These are phyloP conservation scores for Poeciliopsis gracilis DNA, from an alignment of 2,797 vertebrate species.

Conservation along the genomic window DNA sequence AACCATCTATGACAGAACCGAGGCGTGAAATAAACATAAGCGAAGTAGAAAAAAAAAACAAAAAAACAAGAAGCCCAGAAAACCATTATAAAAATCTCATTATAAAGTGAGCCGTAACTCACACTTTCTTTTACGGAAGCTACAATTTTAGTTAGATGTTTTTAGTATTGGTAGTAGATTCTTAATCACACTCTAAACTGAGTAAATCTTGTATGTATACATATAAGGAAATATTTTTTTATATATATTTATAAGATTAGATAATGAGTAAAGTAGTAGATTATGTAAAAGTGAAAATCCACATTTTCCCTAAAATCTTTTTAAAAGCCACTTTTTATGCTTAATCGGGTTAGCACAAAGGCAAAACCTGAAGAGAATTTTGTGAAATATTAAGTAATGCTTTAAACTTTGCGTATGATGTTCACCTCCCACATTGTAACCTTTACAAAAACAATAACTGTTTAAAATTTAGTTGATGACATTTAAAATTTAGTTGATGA, in stretches of 20 bases:
- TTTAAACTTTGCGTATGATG: not conserved
- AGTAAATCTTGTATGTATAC: too few relatives aligned
- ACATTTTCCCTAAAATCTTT: too few relatives aligned
- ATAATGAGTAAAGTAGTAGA: too few relatives aligned
- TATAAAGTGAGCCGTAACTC: not conserved
- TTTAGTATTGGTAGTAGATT: not conserved
- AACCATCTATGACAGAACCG: not conserved
- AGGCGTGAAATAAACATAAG: not conserved
- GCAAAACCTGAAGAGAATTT: not conserved
- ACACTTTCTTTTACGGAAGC: not conserved
- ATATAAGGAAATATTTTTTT: too few relatives aligned
- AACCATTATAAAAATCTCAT: not conserved
- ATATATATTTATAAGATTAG: too few relatives aligned
- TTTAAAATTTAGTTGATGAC: not conserved
- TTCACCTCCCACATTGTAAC: not conserved
- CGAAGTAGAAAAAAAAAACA: not conserved
- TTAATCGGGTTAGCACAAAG: too few relatives aligned
- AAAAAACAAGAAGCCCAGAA: not conserved
- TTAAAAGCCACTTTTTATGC: not conserved
- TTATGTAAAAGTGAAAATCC: too few relatives aligned
- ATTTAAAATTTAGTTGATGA: not conserved
- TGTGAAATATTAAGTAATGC: not conserved
- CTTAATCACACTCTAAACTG: not conserved
- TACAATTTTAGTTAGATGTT: not conserved
- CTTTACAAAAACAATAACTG: too few relatives aligned